A percentile compares a stretch with the other conserved stretches of the same genome.
Evolutionary conservation across 2,797 vertebrate genomes (phyloP).

Genomic region (Phylloscopus collybita): DNA sequence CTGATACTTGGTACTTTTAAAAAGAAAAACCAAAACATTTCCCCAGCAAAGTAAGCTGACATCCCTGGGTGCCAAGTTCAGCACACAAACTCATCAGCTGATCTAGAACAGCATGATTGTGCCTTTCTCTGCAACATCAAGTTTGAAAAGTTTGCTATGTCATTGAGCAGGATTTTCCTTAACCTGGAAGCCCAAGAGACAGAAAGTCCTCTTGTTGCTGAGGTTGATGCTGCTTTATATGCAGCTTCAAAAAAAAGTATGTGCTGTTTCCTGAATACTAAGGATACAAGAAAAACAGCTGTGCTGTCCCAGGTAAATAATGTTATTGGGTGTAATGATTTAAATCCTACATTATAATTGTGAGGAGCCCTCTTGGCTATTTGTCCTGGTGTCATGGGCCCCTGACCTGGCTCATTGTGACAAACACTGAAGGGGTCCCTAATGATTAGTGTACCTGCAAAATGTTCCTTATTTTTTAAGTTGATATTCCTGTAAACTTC

Average conservation of each 20-base stretch:
- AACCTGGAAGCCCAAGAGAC: neutral
- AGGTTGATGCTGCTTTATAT: neutral
- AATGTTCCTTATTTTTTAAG: neutral
- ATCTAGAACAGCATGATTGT: neutral
- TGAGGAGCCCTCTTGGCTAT: neutral
- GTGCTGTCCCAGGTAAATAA: neutral
- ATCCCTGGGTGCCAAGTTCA: neutral
- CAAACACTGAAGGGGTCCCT: neutral
- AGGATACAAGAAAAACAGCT: neutral
- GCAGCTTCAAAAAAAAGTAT: neutral
- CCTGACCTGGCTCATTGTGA: neutral
- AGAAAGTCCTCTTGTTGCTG: neutral
- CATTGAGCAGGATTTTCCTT: neutral
- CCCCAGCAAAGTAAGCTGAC: neutral
- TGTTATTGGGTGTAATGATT: neutral
- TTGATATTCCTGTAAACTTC: neutral
- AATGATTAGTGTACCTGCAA: neutral
- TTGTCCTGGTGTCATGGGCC: neutral
- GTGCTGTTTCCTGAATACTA: neutral
- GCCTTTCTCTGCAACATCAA: neutral
- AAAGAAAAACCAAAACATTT: neutral
- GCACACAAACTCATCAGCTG: neutral
- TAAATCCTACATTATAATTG: neutral
- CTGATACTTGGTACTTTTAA: neutral
- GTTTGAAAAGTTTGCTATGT: neutral